phyloP scores from a whole-genome alignment of 2,888 invertebrate species.

The Brenthis hecate region DNA sequence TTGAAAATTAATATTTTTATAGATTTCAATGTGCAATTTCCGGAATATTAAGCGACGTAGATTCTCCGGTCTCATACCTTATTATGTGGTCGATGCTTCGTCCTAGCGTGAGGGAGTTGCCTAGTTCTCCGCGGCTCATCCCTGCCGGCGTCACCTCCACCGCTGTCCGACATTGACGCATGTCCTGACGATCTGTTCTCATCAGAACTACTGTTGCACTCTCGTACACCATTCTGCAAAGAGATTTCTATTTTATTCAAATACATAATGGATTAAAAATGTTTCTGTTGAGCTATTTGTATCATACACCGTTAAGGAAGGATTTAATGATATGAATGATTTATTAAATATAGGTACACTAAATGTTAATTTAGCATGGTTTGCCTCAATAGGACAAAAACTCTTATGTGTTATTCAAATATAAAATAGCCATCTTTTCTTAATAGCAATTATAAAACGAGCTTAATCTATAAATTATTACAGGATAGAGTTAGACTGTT shows the following conservation, averaged over 20 bases:
- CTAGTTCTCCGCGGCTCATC: slow-evolving; percentile 83
- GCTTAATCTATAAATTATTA: slow-evolving; percentile 2
- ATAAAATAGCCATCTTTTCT: too few relatives aligned
- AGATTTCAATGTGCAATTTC: not conserved
- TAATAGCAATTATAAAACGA: not conserved
- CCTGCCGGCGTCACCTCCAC: slow-evolving; percentile 79
- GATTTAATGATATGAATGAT: not conserved
- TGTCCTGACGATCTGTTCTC: slow-evolving; percentile 96
- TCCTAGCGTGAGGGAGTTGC: slow-evolving; percentile 84
- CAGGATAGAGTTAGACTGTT: not conserved
- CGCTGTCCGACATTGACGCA: slow-evolving; percentile 96
- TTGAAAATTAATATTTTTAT: not conserved
- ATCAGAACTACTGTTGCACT: slow-evolving; percentile 92
- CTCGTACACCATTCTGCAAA: slow-evolving; percentile 83
- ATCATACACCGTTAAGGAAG: not conserved
- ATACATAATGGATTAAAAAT: too few relatives aligned
- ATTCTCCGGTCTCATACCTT: slow-evolving; percentile 56
- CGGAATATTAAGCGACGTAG: too few relatives aligned
- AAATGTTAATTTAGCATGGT: too few relatives aligned
- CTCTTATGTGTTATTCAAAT: too few relatives aligned
- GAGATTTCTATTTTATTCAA: too few relatives aligned
- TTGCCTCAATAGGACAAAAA: too few relatives aligned
- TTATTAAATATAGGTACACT: too few relatives aligned
- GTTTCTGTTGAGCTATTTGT: not conserved
- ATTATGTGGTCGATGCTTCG: slow-evolving; percentile 84